phyloP scores from a whole-genome alignment of 2,888 invertebrate genomes.

The Drosophila engyochracea region DNA sequence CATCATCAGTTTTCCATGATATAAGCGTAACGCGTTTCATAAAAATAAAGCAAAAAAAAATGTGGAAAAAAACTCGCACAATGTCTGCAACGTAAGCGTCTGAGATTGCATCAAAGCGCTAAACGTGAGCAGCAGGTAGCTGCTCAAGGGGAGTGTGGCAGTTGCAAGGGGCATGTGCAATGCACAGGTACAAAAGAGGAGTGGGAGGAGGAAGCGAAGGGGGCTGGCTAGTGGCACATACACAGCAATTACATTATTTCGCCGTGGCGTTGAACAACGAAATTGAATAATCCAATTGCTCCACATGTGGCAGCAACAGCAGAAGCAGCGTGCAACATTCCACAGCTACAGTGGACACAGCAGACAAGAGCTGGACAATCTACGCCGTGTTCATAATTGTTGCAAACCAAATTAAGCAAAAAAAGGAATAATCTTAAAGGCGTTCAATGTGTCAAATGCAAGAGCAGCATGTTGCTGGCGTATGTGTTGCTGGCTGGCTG shows the following conservation, averaged over 20 bases:
- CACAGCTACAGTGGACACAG: slow-evolving; percentile 24
- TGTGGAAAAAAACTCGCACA: slow-evolving; percentile 40
- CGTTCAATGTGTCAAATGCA: slow-evolving; percentile 49
- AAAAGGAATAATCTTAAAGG: neutral
- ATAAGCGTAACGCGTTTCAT: slow-evolving; percentile 56
- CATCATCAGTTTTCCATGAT: slow-evolving; percentile 47
- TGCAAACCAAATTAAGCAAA: slow-evolving; percentile 26
- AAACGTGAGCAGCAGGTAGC: slow-evolving; percentile 32
- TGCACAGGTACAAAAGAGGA: neutral
- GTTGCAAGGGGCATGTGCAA: slow-evolving; percentile 1
- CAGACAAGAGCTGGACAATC: neutral
- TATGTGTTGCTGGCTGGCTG: slow-evolving; percentile 14
- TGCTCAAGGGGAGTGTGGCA: neutral
- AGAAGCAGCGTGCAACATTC: slow-evolving; percentile 51
- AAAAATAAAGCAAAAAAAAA: slow-evolving; percentile 21
- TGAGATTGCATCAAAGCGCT: slow-evolving; percentile 61
- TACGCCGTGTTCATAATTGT: slow-evolving; percentile 66
- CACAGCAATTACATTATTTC: slow-evolving; percentile 72
- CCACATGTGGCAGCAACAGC: slow-evolving; percentile 30
- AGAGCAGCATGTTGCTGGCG: slow-evolving; percentile 37
- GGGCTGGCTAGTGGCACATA: slow-evolving; percentile 24
- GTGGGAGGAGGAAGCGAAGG: neutral
- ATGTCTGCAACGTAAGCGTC: slow-evolving; percentile 43
- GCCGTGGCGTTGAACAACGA: slow-evolving; percentile 43
- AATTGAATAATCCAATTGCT: slow-evolving; percentile 72